Base-by-base conservation (phyloP, 2,888 invertebrate genomes). In the Deilephila porcellus region DNA sequence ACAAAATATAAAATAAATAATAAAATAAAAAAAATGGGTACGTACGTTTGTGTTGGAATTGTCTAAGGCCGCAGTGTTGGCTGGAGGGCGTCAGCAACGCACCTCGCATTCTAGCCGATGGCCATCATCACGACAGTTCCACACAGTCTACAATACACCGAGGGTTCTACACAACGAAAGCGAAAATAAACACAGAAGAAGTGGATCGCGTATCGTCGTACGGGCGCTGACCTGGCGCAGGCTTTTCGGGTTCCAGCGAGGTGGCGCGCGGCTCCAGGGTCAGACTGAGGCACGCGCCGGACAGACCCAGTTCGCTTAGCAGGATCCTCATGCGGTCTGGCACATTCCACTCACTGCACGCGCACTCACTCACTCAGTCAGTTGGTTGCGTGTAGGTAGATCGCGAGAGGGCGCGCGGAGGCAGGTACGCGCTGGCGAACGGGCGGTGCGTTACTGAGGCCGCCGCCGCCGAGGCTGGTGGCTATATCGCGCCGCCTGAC, bases 251-350 rank as follows among this genome's bases (percentile, higher is more conserved):
- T 85, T 94, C 94, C 93, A 91, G 91, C 88, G 93, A 90, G 88
- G 90, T 85, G 89, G 90, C 91, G 90, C 91, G 87, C 86, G 94
- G 91, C 91, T 94, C 94, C 94, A 94, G 93, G 90, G 94, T 93
- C 90, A 93, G 91, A 90, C 92, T 92, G 92, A 94, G 87, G 93
- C 94, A 93, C 91, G 92, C 93, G 92, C 94, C 90, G 87, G 94
- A 93, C 85, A 95, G 93, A 91, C 95, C 95, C 90, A 95, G 90
- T 87, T 95, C 95, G 88, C 95, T 95, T 80, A 95, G 91, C 91
- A 95, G 94, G 94, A 95, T 95, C 95, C 95, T 95, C 95, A 95
- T 95, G 91, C 95, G 95, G 94, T 90, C 87, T 82, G 88, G 92
- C 93, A 93, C 94, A 93, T 93, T 92, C 92, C 94, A 93, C 92